Percentiles rank a stretch among this genome's conserved stretches.
Conservation (phyloP, 2,797 vertebrate genomes). For the Sebastes miniatus region DNA sequence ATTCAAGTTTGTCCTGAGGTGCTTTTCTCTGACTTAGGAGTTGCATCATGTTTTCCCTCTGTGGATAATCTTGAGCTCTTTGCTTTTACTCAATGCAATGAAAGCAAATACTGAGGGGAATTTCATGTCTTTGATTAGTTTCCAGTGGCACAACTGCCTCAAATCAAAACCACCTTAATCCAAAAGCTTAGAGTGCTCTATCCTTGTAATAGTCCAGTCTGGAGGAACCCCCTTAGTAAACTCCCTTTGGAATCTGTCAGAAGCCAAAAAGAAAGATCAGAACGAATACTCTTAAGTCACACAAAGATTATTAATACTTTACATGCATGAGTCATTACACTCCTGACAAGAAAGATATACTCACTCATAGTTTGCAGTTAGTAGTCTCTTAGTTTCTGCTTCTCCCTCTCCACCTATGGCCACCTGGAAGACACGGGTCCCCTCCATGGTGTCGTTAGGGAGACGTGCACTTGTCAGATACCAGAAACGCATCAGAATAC, state of each 20-base stretch:
- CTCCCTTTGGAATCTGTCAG: conserved; percentile 92
- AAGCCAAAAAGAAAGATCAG: not conserved
- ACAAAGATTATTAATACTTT: not conserved
- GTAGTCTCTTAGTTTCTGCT: conserved; percentile 84
- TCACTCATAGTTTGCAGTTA: conserved; percentile 95
- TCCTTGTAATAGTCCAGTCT: conserved; percentile 94
- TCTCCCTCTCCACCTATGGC: conserved; percentile 78
- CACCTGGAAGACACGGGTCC: conserved; percentile 85
- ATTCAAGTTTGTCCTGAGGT: not conserved
- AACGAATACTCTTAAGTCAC: not conserved
- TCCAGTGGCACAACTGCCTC: not conserved
- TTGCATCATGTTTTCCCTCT: not conserved
- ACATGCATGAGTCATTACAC: not conserved
- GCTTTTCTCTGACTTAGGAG: not conserved
- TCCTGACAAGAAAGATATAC: conserved; percentile 39
- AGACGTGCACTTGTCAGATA: conserved; percentile 89
- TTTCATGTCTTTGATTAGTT: not conserved
- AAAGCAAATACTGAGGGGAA: not conserved
- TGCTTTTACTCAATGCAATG: not conserved
- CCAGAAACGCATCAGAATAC: conserved; percentile 96
- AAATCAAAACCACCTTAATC: conserved; percentile 75
- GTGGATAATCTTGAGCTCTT: not conserved
- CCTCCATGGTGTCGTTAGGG: conserved; percentile 83
- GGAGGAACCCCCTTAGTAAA: conserved; percentile 93
- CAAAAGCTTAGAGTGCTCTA: conserved; percentile 92